Evolutionary conservation across 2,113 vertebrate genomes (phyloP).

Genomic region (Thryonomys swinderianus): DNA sequence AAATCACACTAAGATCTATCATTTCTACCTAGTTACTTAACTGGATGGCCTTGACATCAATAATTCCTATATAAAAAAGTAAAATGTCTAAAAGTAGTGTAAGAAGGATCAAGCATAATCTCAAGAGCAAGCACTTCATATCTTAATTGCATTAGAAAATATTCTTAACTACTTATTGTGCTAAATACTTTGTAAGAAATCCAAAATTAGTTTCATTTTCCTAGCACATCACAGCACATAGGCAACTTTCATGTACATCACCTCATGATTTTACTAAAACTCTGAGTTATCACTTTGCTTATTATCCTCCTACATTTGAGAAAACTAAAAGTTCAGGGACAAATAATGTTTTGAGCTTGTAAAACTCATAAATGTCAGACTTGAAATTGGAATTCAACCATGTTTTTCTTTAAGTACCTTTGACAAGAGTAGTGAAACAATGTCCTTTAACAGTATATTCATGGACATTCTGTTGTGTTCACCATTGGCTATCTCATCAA

Average conservation of each 20-base stretch:
- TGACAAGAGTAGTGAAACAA: background rate
- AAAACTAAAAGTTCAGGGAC: background rate
- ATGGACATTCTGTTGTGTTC: background rate
- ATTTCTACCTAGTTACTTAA: background rate
- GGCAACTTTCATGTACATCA: background rate
- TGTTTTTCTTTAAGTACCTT: background rate
- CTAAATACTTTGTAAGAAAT: background rate
- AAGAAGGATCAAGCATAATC: background rate
- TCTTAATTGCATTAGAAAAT: conserved; percentile 27
- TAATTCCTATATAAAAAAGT: background rate
- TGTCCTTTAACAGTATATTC: background rate
- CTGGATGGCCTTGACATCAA: background rate
- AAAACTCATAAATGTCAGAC: background rate
- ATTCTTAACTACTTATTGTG: background rate
- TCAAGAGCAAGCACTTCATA: background rate
- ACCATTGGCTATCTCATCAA: background rate
- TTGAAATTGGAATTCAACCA: background rate
- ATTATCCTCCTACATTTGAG: background rate
- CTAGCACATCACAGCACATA: background rate
- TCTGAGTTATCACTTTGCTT: background rate
- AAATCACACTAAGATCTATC: background rate
- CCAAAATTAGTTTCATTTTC: background rate
- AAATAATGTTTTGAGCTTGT: background rate
- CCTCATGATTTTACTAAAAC: background rate
- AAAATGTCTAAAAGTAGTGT: background rate